phyloP scores from a whole-genome alignment of 2,113 vertebrate species.

The Larimichthys polyactis region DNA sequence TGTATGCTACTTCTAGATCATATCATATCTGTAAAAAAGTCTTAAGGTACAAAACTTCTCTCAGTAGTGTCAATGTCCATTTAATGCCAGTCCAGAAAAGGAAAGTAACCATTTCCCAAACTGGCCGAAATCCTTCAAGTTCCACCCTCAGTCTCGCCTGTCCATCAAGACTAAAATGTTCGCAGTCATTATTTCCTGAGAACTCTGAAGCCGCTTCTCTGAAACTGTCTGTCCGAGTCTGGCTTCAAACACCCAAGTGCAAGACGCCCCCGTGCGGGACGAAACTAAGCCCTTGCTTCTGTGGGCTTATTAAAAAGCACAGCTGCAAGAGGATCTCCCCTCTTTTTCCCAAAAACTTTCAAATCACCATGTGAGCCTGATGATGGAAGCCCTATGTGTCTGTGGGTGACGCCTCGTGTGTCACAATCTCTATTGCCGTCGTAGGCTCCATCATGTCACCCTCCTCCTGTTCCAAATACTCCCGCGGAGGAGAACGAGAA shows the following conservation, averaged over 20 bases:
- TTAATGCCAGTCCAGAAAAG: constrained; percentile 80
- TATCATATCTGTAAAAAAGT: constrained; percentile 81
- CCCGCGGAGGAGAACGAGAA: constrained; percentile 71
- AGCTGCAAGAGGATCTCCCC: constrained; percentile 85
- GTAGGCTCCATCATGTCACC: constrained; percentile 76
- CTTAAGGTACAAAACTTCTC: constrained; percentile 89
- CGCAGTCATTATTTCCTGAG: constrained; percentile 91
- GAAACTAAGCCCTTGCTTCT: constrained; percentile 80
- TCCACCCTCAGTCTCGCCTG: constrained; percentile 71
- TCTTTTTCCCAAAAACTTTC: constrained; percentile 65
- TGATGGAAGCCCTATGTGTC: constrained; percentile 90
- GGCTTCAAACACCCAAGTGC: constrained; percentile 92
- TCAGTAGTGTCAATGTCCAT: constrained; percentile 88
- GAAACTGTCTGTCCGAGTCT: constrained; percentile 78
- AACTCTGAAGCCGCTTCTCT: constrained; percentile 83
- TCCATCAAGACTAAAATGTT: constrained; percentile 84
- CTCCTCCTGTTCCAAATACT: constrained; percentile 71
- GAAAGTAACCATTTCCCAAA: constrained; percentile 68
- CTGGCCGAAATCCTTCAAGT: constrained; percentile 83
- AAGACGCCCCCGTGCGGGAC: constrained; percentile 84
- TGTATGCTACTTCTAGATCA: constrained; percentile 84
- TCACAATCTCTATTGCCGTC: constrained; percentile 88
- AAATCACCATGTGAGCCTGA: constrained; percentile 58
- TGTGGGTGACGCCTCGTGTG: constrained; percentile 91
- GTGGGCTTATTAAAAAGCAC: constrained; percentile 85